Conservation (phyloP, 2,888 invertebrate genomes). For the Thelaira solivaga region DNA sequence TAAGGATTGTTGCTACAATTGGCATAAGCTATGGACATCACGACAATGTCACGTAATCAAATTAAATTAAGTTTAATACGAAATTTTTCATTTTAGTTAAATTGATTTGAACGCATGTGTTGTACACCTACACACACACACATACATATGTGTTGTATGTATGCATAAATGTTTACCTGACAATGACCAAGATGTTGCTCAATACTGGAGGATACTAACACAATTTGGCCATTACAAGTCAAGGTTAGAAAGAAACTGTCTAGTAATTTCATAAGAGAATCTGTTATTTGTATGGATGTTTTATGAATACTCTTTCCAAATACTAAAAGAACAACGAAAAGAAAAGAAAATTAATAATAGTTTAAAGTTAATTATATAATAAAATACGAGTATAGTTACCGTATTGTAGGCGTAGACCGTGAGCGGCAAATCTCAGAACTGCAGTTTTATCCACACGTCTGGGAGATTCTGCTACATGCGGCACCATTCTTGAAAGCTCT, state of each 20-base stretch:
- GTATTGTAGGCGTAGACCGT: conserved; percentile 89
- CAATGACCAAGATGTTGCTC: conserved; percentile 91
- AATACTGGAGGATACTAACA: conserved; percentile 89
- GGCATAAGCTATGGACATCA: conserved; percentile 33
- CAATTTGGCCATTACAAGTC: conserved; percentile 88
- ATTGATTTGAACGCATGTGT: too few relatives aligned
- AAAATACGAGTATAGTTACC: conserved; percentile 70
- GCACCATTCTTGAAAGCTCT: conserved; percentile 88
- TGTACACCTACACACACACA: too few relatives aligned
- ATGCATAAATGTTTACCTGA: conserved; percentile 79
- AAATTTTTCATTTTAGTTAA: not conserved
- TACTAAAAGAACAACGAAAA: conserved; percentile 72
- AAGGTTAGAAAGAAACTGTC: conserved; percentile 90
- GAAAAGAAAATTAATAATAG: not conserved
- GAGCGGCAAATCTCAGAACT: conserved; percentile 90
- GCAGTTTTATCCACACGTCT: conserved; percentile 94
- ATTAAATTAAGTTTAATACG: not conserved
- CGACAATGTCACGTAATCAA: conserved; percentile 50
- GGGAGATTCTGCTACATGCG: conserved; percentile 88
- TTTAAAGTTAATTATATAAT: not conserved
- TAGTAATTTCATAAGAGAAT: conserved; percentile 82
- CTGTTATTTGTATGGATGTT: conserved; percentile 79
- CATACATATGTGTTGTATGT: too few relatives aligned
- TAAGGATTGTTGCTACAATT: conserved; percentile 2
- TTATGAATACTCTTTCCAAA: conserved; percentile 80